phyloP scores from a whole-genome alignment of 2,888 invertebrate species.

The Eupithecia subfuscata region DNA sequence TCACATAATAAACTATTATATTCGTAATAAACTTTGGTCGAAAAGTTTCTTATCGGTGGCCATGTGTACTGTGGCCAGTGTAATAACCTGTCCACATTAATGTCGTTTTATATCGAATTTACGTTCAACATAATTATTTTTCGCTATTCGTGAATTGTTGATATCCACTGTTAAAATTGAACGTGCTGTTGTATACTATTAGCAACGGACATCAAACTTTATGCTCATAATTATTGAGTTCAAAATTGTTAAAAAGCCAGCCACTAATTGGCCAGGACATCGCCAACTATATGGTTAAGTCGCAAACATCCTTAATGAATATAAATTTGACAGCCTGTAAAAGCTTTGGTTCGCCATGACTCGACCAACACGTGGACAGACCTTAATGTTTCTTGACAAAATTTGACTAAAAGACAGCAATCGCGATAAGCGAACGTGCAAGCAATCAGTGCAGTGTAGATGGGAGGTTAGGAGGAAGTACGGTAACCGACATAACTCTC shows the following conservation, averaged over 20 bases:
- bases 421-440: too few species aligned
- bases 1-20: too few species aligned
- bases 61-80: conserved; percentile 3
- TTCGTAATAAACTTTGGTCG: neutral
- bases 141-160: conserved; percentile 10
- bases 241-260: neutral
- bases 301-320: neutral
- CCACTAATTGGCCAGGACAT: neutral
- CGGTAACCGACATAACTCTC: too few species aligned
- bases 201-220: neutral
- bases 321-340: neutral
- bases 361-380: neutral
- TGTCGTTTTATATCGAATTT: conserved; percentile 11
- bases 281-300: neutral
- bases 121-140: conserved; percentile 20
- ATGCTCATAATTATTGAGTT: neutral
- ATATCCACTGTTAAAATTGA: neutral
- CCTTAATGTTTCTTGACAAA: too few species aligned
- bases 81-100: conserved; percentile 25
- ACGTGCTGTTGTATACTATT: neutral
- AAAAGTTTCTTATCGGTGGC: neutral
- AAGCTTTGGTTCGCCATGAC: neutral
- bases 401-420: too few species aligned
- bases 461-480: too few species aligned
- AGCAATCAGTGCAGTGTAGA: too few species aligned